phyloP scores from a whole-genome alignment of 2,888 invertebrate species.

The Rhagophthalmus giganteus region DNA sequence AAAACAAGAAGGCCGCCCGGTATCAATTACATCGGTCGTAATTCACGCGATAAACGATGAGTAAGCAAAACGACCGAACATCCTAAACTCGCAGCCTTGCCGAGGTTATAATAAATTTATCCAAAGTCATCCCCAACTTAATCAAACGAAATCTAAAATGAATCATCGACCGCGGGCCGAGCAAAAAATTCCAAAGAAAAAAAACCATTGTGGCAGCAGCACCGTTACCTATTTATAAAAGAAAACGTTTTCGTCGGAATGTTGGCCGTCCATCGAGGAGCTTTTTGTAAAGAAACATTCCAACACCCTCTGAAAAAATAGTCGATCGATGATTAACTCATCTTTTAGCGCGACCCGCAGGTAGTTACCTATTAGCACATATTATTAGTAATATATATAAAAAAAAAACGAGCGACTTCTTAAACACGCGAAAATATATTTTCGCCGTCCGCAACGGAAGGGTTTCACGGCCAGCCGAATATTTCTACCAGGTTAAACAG shows the following conservation, averaged over 20 bases:
- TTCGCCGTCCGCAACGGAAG: background rate
- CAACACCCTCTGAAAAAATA: background rate
- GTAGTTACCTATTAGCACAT: no score
- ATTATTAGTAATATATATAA: no score
- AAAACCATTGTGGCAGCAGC: background rate
- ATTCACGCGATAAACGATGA: background rate
- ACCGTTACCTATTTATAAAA: background rate
- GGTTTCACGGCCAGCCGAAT: background rate
- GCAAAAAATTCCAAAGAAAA: background rate
- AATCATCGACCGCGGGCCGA: slow-evolving; percentile 22
- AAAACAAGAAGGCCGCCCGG: background rate
- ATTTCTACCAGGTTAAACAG: background rate
- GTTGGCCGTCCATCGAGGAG: background rate
- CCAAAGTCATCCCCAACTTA: slow-evolving; percentile 15
- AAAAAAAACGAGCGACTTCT: background rate
- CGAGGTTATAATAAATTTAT: slow-evolving; percentile 13
- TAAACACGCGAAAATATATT: background rate
- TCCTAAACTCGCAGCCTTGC: slow-evolving; percentile 1
- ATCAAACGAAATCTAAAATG: slow-evolving; percentile 22
- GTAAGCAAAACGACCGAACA: background rate
- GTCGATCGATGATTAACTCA: background rate
- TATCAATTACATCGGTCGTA: background rate
- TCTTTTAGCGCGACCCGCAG: no score
- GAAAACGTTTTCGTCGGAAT: background rate
- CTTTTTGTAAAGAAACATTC: no score